Percentiles rank a stretch among this genome's conserved stretches.
These are phyloP conservation scores for Clamator glandarius DNA, from an alignment of 2,797 vertebrate genomes.

Conservation along the genomic window DNA sequence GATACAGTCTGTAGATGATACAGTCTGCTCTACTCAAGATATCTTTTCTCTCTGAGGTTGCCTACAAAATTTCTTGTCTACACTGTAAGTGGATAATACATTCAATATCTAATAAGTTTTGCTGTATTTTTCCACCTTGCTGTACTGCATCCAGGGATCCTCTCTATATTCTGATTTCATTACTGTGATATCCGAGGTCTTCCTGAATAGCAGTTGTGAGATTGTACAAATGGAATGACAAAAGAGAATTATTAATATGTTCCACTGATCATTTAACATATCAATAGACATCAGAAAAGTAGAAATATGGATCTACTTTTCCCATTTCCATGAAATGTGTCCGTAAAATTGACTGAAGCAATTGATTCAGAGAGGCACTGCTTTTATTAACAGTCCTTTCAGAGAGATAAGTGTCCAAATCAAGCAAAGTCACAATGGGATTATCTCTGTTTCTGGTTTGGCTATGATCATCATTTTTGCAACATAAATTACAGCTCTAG, in stretches of 20 bases:
- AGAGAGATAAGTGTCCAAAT: not conserved
- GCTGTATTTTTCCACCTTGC: not conserved
- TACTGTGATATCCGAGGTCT: not conserved
- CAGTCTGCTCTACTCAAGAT: not conserved
- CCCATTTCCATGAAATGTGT: conserved; percentile 13
- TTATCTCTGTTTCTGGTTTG: not conserved
- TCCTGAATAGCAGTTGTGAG: not conserved
- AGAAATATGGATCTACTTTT: not conserved
- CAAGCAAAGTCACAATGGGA: not conserved
- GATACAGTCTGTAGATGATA: not conserved
- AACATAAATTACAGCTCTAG: not conserved
- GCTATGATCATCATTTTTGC: not conserved
- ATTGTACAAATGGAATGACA: not conserved
- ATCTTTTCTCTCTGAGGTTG: not conserved
- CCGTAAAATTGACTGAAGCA: not conserved
- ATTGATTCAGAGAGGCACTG: not conserved
- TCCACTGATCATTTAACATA: not conserved
- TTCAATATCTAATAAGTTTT: not conserved
- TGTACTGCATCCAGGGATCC: not conserved
- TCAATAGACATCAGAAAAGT: not conserved
- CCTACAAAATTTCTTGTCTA: not conserved
- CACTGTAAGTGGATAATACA: not conserved
- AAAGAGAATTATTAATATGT: not conserved
- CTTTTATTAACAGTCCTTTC: too few species aligned
- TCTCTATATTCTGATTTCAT: not conserved